phyloP scores from a whole-genome alignment of 1,140 invertebrate genomes.

The Rhyacophila brunnea region DNA sequence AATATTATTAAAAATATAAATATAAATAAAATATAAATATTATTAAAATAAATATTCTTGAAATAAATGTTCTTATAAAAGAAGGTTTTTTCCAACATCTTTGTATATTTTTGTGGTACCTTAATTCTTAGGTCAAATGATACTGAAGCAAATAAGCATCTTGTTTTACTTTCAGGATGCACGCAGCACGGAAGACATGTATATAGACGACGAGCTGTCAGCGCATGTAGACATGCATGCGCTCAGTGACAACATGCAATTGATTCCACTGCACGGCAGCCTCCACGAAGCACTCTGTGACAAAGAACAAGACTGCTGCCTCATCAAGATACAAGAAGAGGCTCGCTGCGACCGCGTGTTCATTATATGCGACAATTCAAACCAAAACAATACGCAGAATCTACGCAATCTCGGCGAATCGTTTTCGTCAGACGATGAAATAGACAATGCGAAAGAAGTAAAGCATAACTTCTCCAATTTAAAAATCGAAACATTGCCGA shows the following conservation, averaged over 20 bases:
- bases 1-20: too few species aligned
- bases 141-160: background rate
- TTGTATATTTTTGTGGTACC: too few species aligned
- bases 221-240: slow-evolving; percentile 46
- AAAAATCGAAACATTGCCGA: slow-evolving; percentile 3
- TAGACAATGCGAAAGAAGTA: background rate
- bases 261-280: slow-evolving; percentile 47
- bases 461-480: slow-evolving; percentile 3
- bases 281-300: slow-evolving; percentile 50
- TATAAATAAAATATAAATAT: too few species aligned
- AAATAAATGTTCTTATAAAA: too few species aligned
- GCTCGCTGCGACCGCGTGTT: slow-evolving; percentile 14
- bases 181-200: slow-evolving; percentile 52
- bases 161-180: slow-evolving; percentile 44
- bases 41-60: too few species aligned
- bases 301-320: slow-evolving; percentile 49
- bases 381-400: background rate
- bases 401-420: background rate
- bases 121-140: background rate
- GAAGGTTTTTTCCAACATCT: too few species aligned
- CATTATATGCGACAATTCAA: slow-evolving; percentile 19
- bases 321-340: slow-evolving; percentile 43
- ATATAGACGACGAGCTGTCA: slow-evolving; percentile 53
- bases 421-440: slow-evolving; percentile 16
- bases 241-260: slow-evolving; percentile 46